phyloP scores from a whole-genome alignment of 2,888 invertebrate species.

The Dimorphilus gyrociliatus region DNA sequence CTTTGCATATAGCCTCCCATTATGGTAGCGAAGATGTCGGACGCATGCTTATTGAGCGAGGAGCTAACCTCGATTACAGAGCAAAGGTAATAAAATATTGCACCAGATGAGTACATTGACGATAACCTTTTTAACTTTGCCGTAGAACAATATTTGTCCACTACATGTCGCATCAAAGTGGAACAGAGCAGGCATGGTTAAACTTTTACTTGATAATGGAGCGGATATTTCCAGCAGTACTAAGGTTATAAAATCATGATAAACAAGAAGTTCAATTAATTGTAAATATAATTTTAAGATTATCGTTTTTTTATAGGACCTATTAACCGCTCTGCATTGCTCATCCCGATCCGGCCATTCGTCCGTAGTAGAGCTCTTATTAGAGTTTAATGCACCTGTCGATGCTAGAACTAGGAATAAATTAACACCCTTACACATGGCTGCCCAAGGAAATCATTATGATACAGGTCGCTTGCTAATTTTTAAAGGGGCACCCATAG shows the following conservation, averaged over 20 bases:
- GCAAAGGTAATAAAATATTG: slow-evolving; percentile 59
- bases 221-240: slow-evolving; percentile 49
- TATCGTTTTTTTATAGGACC: too few species aligned
- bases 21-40: slow-evolving; percentile 95
- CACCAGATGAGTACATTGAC: neutral
- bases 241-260: too few species aligned
- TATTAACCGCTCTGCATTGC: slow-evolving; percentile 93
- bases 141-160: slow-evolving; percentile 92
- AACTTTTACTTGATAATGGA: slow-evolving; percentile 72
- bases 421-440: slow-evolving; percentile 91
- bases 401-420: too few species aligned
- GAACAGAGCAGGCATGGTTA: slow-evolving; percentile 95
- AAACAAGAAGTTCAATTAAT: slow-evolving; percentile 72
- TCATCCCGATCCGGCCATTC: slow-evolving; percentile 88
- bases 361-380: neutral
- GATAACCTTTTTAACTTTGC: too few species aligned
- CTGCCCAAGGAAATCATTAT: slow-evolving; percentile 95
- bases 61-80: slow-evolving; percentile 91
- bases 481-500: slow-evolving; percentile 86
- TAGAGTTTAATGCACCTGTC: too few species aligned
- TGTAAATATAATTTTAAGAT: too few species aligned
- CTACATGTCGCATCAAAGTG: slow-evolving; percentile 97
- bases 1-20: slow-evolving; percentile 93
- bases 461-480: slow-evolving; percentile 90
- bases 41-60: slow-evolving; percentile 73